These are phyloP conservation scores for Benthosema pterotum DNA, from an alignment of 2,797 vertebrate species.

Conservation along the genomic window DNA sequence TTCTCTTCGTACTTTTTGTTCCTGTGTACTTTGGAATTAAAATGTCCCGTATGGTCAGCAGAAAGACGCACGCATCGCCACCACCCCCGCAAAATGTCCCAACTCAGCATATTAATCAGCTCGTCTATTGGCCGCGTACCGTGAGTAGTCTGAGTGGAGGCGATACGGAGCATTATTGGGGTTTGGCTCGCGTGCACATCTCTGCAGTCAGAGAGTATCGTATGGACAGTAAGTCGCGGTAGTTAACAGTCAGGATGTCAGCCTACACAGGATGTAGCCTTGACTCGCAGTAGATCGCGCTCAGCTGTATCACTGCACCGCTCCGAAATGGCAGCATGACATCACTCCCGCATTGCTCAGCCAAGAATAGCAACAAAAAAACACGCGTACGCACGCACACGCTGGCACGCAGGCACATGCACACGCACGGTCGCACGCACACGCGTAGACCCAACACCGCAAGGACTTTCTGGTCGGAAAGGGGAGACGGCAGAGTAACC, in stretches of 20 bases:
- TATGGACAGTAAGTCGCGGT: constrained; percentile 44
- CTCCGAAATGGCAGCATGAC: constrained; percentile 41
- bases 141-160: constrained; percentile 26
- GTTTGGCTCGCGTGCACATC: constrained; percentile 34
- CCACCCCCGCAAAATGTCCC: constrained; percentile 46
- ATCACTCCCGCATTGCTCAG: constrained; percentile 44
- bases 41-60: constrained; percentile 48
- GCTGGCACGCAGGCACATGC: constrained; percentile 15
- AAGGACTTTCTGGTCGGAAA: constrained; percentile 9
- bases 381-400: background rate
- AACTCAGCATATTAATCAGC: constrained; percentile 35
- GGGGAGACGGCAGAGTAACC: background rate
- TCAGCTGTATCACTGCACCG: constrained; percentile 40
- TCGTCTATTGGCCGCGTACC: constrained; percentile 26
- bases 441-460: constrained; percentile 29
- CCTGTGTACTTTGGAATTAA: constrained; percentile 27
- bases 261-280: constrained; percentile 55
- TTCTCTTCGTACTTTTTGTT: background rate
- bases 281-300: constrained; percentile 24
- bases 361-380: constrained; percentile 44
- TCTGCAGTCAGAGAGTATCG: constrained; percentile 46
- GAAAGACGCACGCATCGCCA: constrained; percentile 61
- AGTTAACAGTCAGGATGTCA: constrained; percentile 52
- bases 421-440: constrained; percentile 6
- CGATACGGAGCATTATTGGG: constrained; percentile 21